These are phyloP conservation scores for Bembecia ichneumoniformis DNA, from an alignment of 2,888 invertebrate genomes.

Conservation along the genomic window DNA sequence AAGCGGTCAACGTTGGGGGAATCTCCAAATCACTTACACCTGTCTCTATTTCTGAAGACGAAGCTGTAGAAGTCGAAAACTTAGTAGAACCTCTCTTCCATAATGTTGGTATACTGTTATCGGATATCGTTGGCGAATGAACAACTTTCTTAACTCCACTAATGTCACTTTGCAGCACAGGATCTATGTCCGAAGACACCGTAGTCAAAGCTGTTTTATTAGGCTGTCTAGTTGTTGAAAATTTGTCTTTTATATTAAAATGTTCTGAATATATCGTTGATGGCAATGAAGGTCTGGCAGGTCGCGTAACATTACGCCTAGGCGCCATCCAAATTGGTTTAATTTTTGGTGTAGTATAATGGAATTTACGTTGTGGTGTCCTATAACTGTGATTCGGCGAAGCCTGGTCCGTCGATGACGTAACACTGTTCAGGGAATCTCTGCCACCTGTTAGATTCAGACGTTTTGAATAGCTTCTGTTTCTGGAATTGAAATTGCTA, in stretches of 20 bases:
- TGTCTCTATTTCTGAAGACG: slow-evolving; percentile 29
- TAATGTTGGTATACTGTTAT: slow-evolving; percentile 60
- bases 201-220: slow-evolving; percentile 47
- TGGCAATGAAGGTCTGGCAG: slow-evolving; percentile 29
- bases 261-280: slow-evolving; percentile 59
- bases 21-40: slow-evolving; percentile 46
- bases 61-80: slow-evolving; percentile 38
- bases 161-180: slow-evolving; percentile 53
- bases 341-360: slow-evolving; percentile 49
- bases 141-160: slow-evolving; percentile 51
- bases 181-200: slow-evolving; percentile 63
- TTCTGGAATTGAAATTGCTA: slow-evolving; percentile 33
- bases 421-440: slow-evolving; percentile 55
- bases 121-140: slow-evolving; percentile 50
- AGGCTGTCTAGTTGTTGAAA: slow-evolving; percentile 28
- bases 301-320: slow-evolving; percentile 40
- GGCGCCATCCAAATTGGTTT: slow-evolving; percentile 61
- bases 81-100: slow-evolving; percentile 67
- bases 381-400: slow-evolving; percentile 25
- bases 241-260: slow-evolving; percentile 50
- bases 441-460: slow-evolving; percentile 43
- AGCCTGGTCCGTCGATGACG: slow-evolving; percentile 30
- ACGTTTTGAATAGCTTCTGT: slow-evolving; percentile 51
- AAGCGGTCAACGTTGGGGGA: slow-evolving; percentile 64
- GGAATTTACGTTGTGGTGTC: slow-evolving; percentile 44